A percentile compares a stretch with the other conserved stretches of the same genome.
phyloP scores from a whole-genome alignment of 2,888 invertebrate genomes.

The Lycaena phlaeas region DNA sequence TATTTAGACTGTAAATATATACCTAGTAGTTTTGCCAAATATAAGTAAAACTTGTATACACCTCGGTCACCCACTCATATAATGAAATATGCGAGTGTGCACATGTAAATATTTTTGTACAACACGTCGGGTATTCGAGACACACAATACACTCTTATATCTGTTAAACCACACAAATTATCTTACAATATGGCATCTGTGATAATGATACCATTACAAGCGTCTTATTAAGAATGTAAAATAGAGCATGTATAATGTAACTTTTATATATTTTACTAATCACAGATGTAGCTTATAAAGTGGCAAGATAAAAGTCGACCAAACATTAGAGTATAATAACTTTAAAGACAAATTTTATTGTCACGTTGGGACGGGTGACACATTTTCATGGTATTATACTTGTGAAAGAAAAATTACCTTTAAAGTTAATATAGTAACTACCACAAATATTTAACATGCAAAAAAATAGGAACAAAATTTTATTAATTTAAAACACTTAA shows the following conservation, averaged over 20 bases:
- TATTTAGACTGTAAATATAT: neutral
- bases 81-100: slow-evolving; percentile 5
- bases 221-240: neutral
- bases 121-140: slow-evolving; percentile 2
- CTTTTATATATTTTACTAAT: slow-evolving; percentile 31
- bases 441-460: slow-evolving; percentile 38
- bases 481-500: slow-evolving; percentile 21
- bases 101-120: neutral
- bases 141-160: too few relatives aligned
- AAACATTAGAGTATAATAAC: slow-evolving; percentile 18
- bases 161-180: too few relatives aligned
- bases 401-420: slow-evolving; percentile 31
- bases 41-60: neutral
- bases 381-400: slow-evolving; percentile 8
- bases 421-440: slow-evolving; percentile 25
- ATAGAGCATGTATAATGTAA: slow-evolving; percentile 12
- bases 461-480: slow-evolving; percentile 24
- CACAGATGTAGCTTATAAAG: slow-evolving; percentile 48
- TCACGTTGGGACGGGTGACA: slow-evolving; percentile 21
- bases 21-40: too few relatives aligned
- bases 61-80: slow-evolving; percentile 5
- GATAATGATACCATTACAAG: neutral
- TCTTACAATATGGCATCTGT: neutral
- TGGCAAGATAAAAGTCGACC: slow-evolving; percentile 40
- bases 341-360: slow-evolving; percentile 33